Evolutionary conservation across 1,140 invertebrate species (phyloP).

Genomic region (Amyelois transitella): DNA sequence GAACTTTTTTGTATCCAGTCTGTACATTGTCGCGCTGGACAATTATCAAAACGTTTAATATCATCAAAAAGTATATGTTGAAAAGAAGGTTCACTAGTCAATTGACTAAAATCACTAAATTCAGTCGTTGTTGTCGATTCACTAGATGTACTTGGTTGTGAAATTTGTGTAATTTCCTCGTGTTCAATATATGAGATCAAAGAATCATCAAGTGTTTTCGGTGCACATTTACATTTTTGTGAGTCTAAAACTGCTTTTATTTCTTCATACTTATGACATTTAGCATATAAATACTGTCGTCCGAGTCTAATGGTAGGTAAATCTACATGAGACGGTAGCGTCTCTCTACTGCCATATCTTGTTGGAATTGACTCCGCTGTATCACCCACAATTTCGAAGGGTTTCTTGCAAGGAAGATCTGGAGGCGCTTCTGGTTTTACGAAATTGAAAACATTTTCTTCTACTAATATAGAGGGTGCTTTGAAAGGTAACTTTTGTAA

Average conservation of each 20-base stretch:
- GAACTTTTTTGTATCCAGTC: conserved; percentile 24
- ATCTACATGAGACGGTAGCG: conserved; percentile 45
- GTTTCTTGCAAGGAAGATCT: conserved; percentile 30
- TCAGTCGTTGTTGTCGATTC: background rate
- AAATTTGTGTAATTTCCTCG: background rate
- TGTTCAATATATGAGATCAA: too few species aligned
- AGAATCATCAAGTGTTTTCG: background rate
- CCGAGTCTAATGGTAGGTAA: conserved; percentile 45
- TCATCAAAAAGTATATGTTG: conserved; percentile 27
- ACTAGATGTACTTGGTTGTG: background rate
- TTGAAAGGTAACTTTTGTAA: conserved; percentile 35
- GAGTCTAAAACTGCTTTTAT: conserved; percentile 46
- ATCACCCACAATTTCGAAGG: conserved; percentile 48
- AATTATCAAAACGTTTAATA: conserved; percentile 31
- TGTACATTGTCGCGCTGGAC: conserved; percentile 41
- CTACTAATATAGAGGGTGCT: conserved; percentile 33
- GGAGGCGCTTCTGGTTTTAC: conserved; percentile 10
- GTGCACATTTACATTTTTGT: conserved; percentile 39
- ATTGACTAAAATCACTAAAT: conserved; percentile 4
- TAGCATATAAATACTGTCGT: conserved; percentile 56
- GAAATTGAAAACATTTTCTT: conserved; percentile 47
- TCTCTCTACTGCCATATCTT: conserved; percentile 52
- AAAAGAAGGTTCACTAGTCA: conserved; percentile 21
- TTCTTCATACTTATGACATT: conserved; percentile 54
- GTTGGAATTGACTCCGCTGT: conserved; percentile 30